Percentiles rank a stretch among this genome's conserved stretches.
Conservation (phyloP, 2,888 invertebrate genomes). For the Oscheius sp. region DNA sequence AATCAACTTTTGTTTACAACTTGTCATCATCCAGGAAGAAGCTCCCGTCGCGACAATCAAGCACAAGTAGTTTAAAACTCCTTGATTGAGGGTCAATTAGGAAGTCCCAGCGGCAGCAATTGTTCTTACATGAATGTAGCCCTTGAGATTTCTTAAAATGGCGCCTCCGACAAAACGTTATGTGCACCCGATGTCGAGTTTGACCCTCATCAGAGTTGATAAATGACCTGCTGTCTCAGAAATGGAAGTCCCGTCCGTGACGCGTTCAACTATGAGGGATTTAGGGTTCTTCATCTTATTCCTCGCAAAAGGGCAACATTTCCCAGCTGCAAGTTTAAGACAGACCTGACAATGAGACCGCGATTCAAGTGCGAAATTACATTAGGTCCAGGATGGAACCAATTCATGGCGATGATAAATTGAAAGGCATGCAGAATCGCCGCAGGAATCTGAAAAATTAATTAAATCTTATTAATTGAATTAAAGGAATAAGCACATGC, state of each 20-base stretch:
- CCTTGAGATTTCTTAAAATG: slow-evolving; percentile 28
- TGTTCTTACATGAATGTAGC: slow-evolving; percentile 28
- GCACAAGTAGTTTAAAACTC: slow-evolving; percentile 16
- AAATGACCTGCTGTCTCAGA: slow-evolving; percentile 3
- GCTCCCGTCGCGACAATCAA: not conserved
- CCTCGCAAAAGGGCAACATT: not conserved
- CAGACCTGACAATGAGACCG: slow-evolving; percentile 71
- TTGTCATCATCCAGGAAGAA: not conserved
- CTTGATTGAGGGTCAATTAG: slow-evolving; percentile 30
- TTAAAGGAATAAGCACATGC: slow-evolving; percentile 1
- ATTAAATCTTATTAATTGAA: slow-evolving; percentile 1
- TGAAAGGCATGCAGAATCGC: slow-evolving; percentile 82
- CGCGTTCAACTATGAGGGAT: not conserved
- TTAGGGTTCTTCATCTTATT: not conserved
- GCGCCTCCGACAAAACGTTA: slow-evolving; percentile 23
- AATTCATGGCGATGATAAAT: slow-evolving; percentile 75
- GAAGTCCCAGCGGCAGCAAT: slow-evolving; percentile 24
- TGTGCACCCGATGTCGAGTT: slow-evolving; percentile 7
- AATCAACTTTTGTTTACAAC: not conserved
- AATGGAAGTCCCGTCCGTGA: not conserved
- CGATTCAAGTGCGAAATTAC: slow-evolving; percentile 43
- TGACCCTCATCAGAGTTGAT: slow-evolving; percentile 17
- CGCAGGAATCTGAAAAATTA: slow-evolving; percentile 56
- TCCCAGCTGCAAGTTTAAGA: not conserved
- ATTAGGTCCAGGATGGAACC: not conserved